These are phyloP conservation scores for Oopsacas minuta DNA, from an alignment of 37 sponge, comb jelly and placozoan species.

Conservation along the genomic window DNA sequence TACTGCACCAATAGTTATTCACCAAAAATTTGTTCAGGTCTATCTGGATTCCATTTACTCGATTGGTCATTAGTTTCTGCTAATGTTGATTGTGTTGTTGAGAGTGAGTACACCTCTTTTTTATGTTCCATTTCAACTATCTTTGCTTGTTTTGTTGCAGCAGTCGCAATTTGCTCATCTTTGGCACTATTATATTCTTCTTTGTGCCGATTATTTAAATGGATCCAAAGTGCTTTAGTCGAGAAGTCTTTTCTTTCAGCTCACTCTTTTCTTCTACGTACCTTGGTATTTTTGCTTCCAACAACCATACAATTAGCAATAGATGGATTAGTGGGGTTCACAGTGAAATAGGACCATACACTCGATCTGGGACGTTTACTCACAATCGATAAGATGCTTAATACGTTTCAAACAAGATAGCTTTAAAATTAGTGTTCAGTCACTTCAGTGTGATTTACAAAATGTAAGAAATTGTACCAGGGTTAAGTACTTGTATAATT, in stretches of 20 bases:
- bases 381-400: background rate
- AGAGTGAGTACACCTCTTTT: background rate
- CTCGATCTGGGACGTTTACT: conserved; percentile 18
- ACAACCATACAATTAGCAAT: conserved; percentile 12
- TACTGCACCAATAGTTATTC: conserved; percentile 15
- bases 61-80: background rate
- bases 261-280: conserved; percentile 9
- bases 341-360: conserved; percentile 20
- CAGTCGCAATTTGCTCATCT: conserved; percentile 15
- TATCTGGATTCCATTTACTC: conserved; percentile 11
- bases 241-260: conserved; percentile 2
- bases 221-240: conserved; percentile 15
- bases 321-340: background rate
- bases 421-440: background rate
- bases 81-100: conserved; percentile 6
- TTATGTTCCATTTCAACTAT: background rate
- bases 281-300: background rate
- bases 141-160: conserved; percentile 9
- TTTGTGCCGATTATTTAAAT: conserved; percentile 8
- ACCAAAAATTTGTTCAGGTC: conserved; percentile 18
- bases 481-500: conserved; percentile 15
- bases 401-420: background rate
- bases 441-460: background rate
- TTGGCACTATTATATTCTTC: background rate
- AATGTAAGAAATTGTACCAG: background rate